Evolutionary conservation across 1,140 invertebrate genomes (phyloP).

Genomic region (Saccostrea echinata): DNA sequence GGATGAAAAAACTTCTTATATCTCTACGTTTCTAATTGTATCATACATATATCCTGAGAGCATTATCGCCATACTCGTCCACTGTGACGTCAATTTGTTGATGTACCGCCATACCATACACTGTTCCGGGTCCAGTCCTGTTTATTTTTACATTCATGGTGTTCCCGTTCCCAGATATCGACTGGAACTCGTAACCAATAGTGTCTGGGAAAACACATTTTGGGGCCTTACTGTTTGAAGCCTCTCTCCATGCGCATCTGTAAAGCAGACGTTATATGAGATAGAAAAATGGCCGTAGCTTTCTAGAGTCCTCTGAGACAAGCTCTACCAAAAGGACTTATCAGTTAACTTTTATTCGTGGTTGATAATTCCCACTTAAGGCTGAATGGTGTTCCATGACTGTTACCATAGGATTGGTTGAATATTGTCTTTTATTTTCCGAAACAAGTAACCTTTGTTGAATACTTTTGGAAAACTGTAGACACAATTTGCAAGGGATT

Average conservation of each 20-base stretch:
- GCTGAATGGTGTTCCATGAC: no score
- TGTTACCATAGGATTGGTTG: no score
- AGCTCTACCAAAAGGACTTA: no score
- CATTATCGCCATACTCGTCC: constrained; percentile 54
- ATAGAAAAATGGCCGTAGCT: no score
- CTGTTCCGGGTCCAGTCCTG: background rate
- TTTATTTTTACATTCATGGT: constrained; percentile 43
- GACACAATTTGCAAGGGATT: no score
- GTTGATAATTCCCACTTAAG: no score
- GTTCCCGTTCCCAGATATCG: background rate
- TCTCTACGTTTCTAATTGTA: background rate
- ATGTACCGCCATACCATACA: constrained; percentile 51
- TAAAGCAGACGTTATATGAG: background rate
- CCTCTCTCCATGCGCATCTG: constrained; percentile 2
- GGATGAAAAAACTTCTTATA: background rate
- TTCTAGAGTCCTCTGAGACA: no score
- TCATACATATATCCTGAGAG: constrained; percentile 61
- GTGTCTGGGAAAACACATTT: constrained; percentile 51
- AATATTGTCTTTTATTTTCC: no score
- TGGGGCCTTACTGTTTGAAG: constrained; percentile 30
- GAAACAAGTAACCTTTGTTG: no score
- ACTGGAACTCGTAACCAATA: constrained; percentile 52
- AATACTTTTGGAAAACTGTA: no score
- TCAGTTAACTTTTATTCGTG: no score
- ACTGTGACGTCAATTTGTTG: constrained; percentile 49